These are phyloP conservation scores for Aphaenogaster rudis DNA, from an alignment of 1,140 invertebrate genomes.

Conservation along the genomic window DNA sequence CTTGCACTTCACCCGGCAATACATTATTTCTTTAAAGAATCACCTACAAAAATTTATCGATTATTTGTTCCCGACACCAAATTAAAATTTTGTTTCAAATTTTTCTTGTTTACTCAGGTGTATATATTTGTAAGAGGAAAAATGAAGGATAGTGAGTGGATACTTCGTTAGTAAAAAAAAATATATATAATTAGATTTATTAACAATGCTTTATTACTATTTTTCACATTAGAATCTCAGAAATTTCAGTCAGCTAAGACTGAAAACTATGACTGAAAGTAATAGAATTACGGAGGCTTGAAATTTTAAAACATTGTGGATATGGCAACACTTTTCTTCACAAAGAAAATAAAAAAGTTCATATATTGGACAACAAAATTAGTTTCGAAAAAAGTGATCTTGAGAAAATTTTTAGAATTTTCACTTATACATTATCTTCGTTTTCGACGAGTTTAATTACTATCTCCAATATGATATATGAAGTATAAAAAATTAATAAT, in stretches of 20 bases:
- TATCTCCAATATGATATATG: slow-evolving; percentile 5
- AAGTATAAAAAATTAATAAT: slow-evolving; percentile 42
- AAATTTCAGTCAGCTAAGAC: slow-evolving; percentile 63
- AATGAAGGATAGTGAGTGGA: background rate
- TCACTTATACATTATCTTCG: background rate
- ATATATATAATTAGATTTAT: slow-evolving; percentile 35
- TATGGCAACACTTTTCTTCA: slow-evolving; percentile 55
- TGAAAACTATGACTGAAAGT: slow-evolving; percentile 76
- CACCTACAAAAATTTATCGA: background rate
- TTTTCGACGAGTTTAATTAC: slow-evolving; percentile 8
- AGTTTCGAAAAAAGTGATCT: background rate
- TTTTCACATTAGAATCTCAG: slow-evolving; percentile 77
- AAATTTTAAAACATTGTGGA: slow-evolving; percentile 66
- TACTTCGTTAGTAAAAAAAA: background rate
- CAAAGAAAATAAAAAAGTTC: background rate
- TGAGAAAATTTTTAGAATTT: background rate
- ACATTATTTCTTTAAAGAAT: background rate
- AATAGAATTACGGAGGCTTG: slow-evolving; percentile 73
- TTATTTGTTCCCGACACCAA: background rate
- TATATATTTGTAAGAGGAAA: slow-evolving; percentile 6
- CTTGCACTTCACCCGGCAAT: slow-evolving; percentile 9
- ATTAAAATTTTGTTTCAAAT: slow-evolving; percentile 4
- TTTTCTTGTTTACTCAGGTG: background rate
- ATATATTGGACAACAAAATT: background rate
- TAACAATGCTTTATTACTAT: slow-evolving; percentile 71